Evolutionary conservation across 2,113 vertebrate species (phyloP).

Genomic region (Cariama cristata): DNA sequence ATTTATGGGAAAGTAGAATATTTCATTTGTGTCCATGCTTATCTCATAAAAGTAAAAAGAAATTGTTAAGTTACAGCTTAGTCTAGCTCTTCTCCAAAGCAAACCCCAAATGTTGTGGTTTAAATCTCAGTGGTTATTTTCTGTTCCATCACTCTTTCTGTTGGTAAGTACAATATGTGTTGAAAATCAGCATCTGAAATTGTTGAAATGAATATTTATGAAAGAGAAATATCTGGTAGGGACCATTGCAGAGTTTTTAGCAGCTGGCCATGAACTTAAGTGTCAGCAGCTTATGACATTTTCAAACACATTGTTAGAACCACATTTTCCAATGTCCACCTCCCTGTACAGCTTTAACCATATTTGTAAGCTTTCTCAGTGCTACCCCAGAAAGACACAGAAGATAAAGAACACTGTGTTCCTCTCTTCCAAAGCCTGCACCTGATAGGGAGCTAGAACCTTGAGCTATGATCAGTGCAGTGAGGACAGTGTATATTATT

Average conservation of each 20-base stretch:
- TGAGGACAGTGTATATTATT: constrained; percentile 15
- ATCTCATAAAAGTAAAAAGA: not conserved
- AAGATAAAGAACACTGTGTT: not conserved
- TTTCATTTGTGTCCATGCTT: not conserved
- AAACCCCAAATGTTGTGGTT: not conserved
- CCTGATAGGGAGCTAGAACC: not conserved
- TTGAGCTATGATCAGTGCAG: not conserved
- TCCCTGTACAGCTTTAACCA: not conserved
- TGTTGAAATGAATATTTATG: not conserved
- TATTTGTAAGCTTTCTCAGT: not conserved
- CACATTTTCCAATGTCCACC: not conserved
- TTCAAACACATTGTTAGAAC: not conserved
- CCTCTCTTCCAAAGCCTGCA: not conserved
- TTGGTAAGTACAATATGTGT: not conserved
- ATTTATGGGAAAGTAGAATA: not conserved
- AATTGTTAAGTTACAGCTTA: not conserved
- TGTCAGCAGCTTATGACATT: not conserved
- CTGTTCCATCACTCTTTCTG: not conserved
- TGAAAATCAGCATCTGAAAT: not conserved
- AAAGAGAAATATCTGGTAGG: not conserved
- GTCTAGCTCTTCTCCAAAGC: not conserved
- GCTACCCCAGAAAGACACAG: not conserved
- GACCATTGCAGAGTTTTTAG: not conserved
- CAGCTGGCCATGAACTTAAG: not conserved
- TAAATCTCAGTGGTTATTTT: not conserved